Evolutionary conservation across 2,113 vertebrate species (phyloP).

Genomic region (Anser brachyrhynchus): DNA sequence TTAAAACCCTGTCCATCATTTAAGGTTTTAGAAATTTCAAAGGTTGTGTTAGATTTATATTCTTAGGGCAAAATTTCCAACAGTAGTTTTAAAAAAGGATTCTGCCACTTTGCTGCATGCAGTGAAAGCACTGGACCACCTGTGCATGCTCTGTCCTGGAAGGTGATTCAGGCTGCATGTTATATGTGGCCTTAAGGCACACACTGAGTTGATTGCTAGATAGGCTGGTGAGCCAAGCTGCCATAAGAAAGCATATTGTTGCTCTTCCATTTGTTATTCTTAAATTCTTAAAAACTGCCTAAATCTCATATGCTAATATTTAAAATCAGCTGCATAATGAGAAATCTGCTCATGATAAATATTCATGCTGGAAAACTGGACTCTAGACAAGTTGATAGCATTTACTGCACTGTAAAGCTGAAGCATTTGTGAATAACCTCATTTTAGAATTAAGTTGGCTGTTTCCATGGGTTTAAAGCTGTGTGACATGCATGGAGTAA

Average conservation of each 20-base stretch:
- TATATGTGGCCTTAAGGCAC: background rate
- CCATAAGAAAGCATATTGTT: background rate
- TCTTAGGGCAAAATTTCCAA: background rate
- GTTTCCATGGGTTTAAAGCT: background rate
- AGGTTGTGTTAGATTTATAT: background rate
- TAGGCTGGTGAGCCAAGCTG: background rate
- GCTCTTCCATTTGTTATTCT: background rate
- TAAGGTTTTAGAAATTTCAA: conserved; percentile 27
- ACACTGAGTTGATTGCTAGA: background rate
- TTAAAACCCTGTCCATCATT: background rate
- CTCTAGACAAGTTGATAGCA: background rate
- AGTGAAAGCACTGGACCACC: background rate
- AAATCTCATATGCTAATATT: background rate
- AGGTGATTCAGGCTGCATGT: background rate
- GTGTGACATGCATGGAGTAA: background rate
- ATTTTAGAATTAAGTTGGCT: background rate
- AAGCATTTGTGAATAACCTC: background rate
- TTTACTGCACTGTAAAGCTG: background rate
- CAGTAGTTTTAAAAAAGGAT: background rate
- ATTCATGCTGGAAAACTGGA: background rate
- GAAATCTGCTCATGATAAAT: background rate
- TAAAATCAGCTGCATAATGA: background rate
- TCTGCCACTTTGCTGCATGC: background rate
- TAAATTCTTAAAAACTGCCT: background rate
- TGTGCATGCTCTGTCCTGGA: background rate